A percentile compares a stretch with the other conserved stretches of the same genome.
These are phyloP conservation scores for Dromococcyx pavoninus DNA, from an alignment of 2,797 vertebrate species.

Conservation along the genomic window DNA sequence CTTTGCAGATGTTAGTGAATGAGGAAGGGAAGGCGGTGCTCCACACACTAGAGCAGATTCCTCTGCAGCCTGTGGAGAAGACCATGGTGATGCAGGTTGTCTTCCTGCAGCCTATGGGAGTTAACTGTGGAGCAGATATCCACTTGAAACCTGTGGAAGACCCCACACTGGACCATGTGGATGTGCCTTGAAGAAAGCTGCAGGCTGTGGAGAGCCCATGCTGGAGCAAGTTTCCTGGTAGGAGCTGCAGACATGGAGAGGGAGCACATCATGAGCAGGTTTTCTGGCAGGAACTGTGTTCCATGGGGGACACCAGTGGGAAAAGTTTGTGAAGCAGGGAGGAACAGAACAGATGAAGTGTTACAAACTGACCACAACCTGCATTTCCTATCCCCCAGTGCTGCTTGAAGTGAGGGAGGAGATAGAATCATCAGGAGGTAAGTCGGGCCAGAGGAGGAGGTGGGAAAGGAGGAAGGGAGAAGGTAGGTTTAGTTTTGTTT, in stretches of 20 bases:
- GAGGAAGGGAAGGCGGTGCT: background rate
- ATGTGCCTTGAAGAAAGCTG: too few relatives aligned
- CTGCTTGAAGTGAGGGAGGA: background rate
- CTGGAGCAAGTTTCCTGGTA: background rate
- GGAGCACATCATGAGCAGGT: rapidly evolving
- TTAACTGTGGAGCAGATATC: too few relatives aligned
- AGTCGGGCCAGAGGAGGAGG: background rate
- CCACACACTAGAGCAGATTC: too few relatives aligned
- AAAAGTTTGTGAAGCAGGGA: background rate
- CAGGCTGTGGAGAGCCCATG: too few relatives aligned
- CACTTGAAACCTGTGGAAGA: too few relatives aligned
- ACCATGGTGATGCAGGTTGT: too few relatives aligned
- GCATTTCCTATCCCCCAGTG: rapidly evolving
- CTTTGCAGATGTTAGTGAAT: background rate
- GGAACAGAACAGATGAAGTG: background rate
- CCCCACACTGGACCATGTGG: too few relatives aligned
- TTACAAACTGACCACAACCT: background rate
- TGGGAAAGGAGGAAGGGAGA: background rate
- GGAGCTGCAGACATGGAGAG: background rate
- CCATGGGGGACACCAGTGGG: rapidly evolving
- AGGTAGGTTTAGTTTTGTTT: background rate
- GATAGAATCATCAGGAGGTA: background rate
- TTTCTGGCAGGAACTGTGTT: background rate
- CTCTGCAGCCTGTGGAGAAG: too few relatives aligned
- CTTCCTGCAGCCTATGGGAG: too few relatives aligned